phyloP scores from a whole-genome alignment of 64 coral and sea anemone species.

The Actinia equina region DNA sequence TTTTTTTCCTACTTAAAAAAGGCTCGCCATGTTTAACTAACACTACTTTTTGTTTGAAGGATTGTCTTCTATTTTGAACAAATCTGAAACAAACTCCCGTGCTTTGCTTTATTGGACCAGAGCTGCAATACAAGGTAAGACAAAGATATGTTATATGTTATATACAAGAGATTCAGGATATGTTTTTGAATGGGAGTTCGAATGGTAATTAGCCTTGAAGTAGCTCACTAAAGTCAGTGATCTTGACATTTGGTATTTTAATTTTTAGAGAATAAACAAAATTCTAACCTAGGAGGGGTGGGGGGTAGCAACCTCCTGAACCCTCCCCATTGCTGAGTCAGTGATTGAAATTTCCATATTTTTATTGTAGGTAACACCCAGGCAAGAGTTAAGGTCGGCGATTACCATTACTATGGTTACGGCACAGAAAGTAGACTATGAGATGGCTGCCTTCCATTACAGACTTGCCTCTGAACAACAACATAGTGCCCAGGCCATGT shows the following conservation, averaged over 20 bases:
- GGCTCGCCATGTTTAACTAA: neutral
- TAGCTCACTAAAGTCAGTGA: no score
- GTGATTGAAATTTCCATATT: no score
- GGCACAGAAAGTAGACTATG: constrained; percentile 94
- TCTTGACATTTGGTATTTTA: no score
- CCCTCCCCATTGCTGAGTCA: no score
- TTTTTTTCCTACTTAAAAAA: neutral
- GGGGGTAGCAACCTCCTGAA: no score
- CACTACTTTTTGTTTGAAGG: constrained; percentile 27
- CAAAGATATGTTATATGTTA: neutral
- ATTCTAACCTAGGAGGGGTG: no score
- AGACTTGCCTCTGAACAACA: constrained; percentile 91
- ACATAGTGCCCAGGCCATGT: constrained; percentile 96
- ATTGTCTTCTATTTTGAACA: constrained; percentile 59
- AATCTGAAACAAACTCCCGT: constrained; percentile 82
- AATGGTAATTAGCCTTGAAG: no score
- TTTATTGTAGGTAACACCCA: constrained; percentile 71
- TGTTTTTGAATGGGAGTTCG: no score
- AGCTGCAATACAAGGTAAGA: constrained; percentile 85
- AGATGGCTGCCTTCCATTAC: constrained; percentile 90
- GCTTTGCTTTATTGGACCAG: constrained; percentile 96
- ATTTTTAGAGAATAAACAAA: no score
- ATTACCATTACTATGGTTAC: constrained; percentile 98
- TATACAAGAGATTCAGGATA: no score
- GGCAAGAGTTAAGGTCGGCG: constrained; percentile 92